These are phyloP conservation scores for Sakesphorus luctuosus DNA, from an alignment of 2,113 vertebrate genomes.

Conservation along the genomic window DNA sequence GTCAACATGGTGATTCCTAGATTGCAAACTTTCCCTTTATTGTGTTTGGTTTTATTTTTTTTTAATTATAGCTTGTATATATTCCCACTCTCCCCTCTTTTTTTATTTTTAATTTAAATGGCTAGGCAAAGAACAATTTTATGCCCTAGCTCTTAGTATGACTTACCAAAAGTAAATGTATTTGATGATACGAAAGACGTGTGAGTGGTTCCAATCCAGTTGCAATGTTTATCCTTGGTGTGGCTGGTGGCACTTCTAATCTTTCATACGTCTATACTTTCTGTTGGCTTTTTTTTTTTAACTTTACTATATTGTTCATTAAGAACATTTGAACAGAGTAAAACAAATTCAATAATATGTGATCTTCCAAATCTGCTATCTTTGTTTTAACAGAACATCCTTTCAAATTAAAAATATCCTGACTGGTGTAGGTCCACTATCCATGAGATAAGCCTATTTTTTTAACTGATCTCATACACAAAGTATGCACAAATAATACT, in stretches of 20 bases:
- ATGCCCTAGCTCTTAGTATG: background rate
- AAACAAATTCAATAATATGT: background rate
- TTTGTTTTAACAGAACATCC: constrained; percentile 44
- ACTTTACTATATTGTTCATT: background rate
- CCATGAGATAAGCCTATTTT: background rate
- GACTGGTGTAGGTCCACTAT: background rate
- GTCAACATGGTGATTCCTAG: background rate
- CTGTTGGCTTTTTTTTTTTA: background rate
- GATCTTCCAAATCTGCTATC: background rate
- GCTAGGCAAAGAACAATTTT: background rate
- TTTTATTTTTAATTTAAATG: background rate
- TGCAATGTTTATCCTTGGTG: background rate
- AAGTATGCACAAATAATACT: background rate
- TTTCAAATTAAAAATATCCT: constrained; percentile 39
- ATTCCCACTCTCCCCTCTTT: background rate
- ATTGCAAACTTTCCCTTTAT: background rate
- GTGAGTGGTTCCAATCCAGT: background rate
- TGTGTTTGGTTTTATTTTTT: background rate
- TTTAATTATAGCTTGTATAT: background rate
- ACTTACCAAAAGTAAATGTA: background rate
- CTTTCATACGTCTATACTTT: background rate
- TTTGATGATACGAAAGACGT: background rate
- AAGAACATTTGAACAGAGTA: background rate
- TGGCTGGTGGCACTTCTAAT: background rate
- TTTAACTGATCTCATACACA: background rate